Conservation (phyloP, 2,888 invertebrate genomes). For the Drosophila mimica region DNA sequence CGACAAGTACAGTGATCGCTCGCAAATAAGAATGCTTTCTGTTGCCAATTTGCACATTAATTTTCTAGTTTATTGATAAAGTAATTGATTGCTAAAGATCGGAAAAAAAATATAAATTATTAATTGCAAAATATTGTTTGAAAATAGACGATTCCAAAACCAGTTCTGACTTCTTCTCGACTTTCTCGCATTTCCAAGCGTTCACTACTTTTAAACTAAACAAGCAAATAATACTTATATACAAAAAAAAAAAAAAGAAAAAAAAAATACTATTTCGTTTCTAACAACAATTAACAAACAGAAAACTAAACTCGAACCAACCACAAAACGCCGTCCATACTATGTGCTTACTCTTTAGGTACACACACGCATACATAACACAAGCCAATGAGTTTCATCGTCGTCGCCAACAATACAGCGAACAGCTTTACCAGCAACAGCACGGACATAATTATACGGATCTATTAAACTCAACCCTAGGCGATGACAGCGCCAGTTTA, state of each 20-base stretch:
- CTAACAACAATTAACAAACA: conserved; percentile 36
- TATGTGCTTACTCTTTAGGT: conserved; percentile 81
- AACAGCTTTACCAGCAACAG: conserved; percentile 65
- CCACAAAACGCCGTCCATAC: conserved; percentile 33
- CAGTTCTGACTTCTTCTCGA: background rate
- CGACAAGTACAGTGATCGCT: conserved; percentile 11
- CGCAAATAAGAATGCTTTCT: background rate
- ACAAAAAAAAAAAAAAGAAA: background rate
- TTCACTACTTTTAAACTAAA: conserved; percentile 2
- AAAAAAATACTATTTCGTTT: conserved; percentile 31
- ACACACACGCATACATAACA: conserved; percentile 85
- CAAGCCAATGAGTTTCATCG: conserved; percentile 84
- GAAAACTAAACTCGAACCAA: conserved; percentile 10
- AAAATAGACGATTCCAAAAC: background rate
- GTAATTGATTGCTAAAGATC: background rate
- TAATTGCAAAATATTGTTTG: background rate
- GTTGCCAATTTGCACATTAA: background rate
- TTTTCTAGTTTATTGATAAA: background rate
- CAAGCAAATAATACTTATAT: conserved; percentile 7
- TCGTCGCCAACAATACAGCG: conserved; percentile 82
- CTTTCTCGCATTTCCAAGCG: background rate
- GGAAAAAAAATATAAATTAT: background rate
- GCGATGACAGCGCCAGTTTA: conserved; percentile 67
- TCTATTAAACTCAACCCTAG: conserved; percentile 67
- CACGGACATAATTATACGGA: conserved; percentile 46